Conservation (phyloP, 1,140 invertebrate genomes). For the Ylistrum balloti region DNA sequence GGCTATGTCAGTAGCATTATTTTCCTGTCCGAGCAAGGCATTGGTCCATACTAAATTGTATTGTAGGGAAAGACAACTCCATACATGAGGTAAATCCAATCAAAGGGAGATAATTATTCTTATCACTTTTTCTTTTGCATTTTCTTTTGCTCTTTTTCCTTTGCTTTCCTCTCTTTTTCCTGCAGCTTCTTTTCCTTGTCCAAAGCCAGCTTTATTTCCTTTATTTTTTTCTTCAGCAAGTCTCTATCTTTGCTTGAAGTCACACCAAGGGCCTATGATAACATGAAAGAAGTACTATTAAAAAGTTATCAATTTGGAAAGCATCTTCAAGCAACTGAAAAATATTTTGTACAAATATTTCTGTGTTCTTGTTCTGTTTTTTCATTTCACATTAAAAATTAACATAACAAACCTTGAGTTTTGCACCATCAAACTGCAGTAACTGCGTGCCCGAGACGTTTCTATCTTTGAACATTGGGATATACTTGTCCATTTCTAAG, state of each 20-base stretch:
- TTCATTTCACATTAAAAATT: no score
- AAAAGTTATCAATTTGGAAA: no score
- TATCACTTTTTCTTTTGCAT: slow-evolving; percentile 68
- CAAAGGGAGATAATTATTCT: not conserved
- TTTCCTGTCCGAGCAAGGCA: not conserved
- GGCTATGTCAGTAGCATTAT: not conserved
- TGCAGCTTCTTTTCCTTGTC: slow-evolving; percentile 77
- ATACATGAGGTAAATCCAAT: not conserved
- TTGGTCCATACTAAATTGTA: not conserved
- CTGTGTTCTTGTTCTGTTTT: no score
- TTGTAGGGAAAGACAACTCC: not conserved
- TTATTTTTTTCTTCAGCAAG: slow-evolving; percentile 78
- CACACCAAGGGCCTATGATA: slow-evolving; percentile 73
- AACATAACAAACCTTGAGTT: slow-evolving; percentile 90
- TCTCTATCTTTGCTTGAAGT: slow-evolving; percentile 75
- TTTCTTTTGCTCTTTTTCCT: slow-evolving; percentile 75
- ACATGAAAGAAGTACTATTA: slow-evolving; percentile 61
- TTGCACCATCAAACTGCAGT: slow-evolving; percentile 91
- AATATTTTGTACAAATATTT: no score
- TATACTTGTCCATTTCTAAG: slow-evolving; percentile 92
- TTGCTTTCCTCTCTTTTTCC: slow-evolving; percentile 76
- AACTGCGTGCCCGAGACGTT: slow-evolving; percentile 92
- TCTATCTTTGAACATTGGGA: slow-evolving; percentile 91
- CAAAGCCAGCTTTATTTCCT: slow-evolving; percentile 73
- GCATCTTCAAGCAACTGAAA: no score